Evolutionary conservation across 1,140 invertebrate genomes (phyloP), one percentile per base, ranked within the genome.

Genomic region (Watersipora subatra): DNA sequence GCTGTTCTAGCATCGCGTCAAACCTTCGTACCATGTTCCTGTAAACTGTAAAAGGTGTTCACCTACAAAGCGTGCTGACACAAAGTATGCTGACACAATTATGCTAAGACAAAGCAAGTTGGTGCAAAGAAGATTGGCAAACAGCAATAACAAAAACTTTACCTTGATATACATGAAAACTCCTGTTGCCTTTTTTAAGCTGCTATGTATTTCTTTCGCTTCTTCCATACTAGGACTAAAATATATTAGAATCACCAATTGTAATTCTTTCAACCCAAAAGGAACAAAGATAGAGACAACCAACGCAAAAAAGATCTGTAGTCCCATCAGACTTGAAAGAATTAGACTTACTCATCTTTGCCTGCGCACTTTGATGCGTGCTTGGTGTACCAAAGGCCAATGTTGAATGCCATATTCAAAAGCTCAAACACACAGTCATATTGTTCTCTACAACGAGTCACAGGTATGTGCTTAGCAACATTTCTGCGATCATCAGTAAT

Each of bases 321-420:
- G n/a, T n/a, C n/a, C n/a, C n/a, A n/a, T n/a, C n/a, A n/a, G n/a
- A n/a, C n/a, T n/a, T n/a, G n/a, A n/a, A n/a, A n/a, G n/a, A n/a
- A n/a, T n/a, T n/a, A n/a, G n/a, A n/a, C 84, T 80, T 76, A 86
- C 85, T 86, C 83, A 70, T 87, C 84, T 72, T 86, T 86, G 17
- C 82, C 84, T 2, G 85, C 86, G 66, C 87, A 77, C 78, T 85
- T 85, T 22, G 86, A 84, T 56, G 86, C 85, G 80, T 87, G 86
- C 74, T 88, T 88, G 76, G 86, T 87, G 66, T 85, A 84, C 86
- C 86, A 88, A 62, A 88, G 73, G 1, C 82, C 87, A 67, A 87
- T 70, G 74, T 87, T 87, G 20, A 86, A 78, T 26, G 82, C 81
- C 72, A 88, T 85, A 58, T 82, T 85, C 34, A 85, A 80, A 58